A percentile compares a stretch with the other conserved stretches of the same genome.
Conservation (phyloP, 2,113 vertebrate species). For the Thamnaconus septentrionalis region DNA sequence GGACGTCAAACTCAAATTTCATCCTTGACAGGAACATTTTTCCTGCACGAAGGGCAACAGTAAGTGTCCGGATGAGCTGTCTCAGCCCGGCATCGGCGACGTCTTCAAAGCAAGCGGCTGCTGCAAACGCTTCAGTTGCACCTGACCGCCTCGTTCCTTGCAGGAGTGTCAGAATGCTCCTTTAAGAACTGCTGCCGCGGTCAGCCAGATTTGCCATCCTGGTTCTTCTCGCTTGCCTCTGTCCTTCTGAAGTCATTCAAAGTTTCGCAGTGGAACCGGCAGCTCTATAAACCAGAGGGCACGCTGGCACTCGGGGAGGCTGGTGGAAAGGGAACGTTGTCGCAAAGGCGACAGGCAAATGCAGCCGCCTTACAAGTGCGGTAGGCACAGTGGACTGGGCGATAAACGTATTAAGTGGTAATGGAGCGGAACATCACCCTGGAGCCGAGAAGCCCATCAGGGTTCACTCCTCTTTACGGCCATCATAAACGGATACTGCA, state of each 20-base stretch:
- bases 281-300: slow-evolving; percentile 10
- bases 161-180: no score
- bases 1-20: slow-evolving; percentile 61
- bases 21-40: slow-evolving; percentile 24
- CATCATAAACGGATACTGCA: slow-evolving; percentile 58
- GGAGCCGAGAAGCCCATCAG: slow-evolving; percentile 41
- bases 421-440: slow-evolving; percentile 57
- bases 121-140: no score
- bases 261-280: slow-evolving; percentile 7
- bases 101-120: no score
- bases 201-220: neutral
- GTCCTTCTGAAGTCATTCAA: no score
- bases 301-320: slow-evolving; percentile 18
- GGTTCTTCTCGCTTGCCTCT: no score
- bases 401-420: slow-evolving; percentile 42
- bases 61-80: neutral
- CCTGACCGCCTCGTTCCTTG: no score
- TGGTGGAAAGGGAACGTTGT: slow-evolving; percentile 16
- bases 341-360: neutral
- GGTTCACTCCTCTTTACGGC: slow-evolving; percentile 57
- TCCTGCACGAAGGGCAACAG: slow-evolving; percentile 30
- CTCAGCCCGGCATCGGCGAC: no score
- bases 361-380: slow-evolving; percentile 2
- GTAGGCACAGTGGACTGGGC: slow-evolving; percentile 21
- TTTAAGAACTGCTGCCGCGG: neutral